Evolutionary conservation across 30 jellyfish, hydroid and myxozoan genomes (phyloP).

Genomic region (Pelagia noctiluca): DNA sequence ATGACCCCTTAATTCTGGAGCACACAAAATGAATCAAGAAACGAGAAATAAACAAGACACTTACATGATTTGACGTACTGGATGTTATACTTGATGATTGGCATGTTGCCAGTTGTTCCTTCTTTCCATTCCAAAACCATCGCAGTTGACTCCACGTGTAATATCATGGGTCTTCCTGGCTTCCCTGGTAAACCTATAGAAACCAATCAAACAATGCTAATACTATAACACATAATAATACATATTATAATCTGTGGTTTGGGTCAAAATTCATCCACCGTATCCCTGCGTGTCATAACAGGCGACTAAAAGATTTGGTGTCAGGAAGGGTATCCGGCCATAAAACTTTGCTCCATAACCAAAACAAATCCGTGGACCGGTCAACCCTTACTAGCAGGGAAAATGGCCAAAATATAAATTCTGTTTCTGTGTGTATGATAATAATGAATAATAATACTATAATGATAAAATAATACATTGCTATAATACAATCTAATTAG

Average conservation of each 20-base stretch:
- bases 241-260: not conserved
- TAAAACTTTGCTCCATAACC: not conserved
- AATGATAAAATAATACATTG: too few relatives aligned
- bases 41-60: too few relatives aligned
- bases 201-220: not conserved
- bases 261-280: too few relatives aligned
- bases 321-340: too few relatives aligned
- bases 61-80: constrained; percentile 76
- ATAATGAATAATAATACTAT: not conserved
- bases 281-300: too few relatives aligned
- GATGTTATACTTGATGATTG: constrained; percentile 62
- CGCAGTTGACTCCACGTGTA: constrained; percentile 46
- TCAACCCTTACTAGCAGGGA: too few relatives aligned
- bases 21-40: too few relatives aligned
- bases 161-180: constrained; percentile 86
- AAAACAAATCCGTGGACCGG: constrained; percentile 2
- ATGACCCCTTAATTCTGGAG: too few relatives aligned
- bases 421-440: too few relatives aligned
- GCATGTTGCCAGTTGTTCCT: constrained; percentile 86
- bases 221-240: not conserved
- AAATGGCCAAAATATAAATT: too few relatives aligned
- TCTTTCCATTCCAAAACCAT: constrained; percentile 80
- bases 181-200: constrained; percentile 68
- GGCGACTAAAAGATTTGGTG: too few relatives aligned
- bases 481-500: too few relatives aligned